Conservation (phyloP, 2,888 invertebrate species). For the Dusona sp. region DNA sequence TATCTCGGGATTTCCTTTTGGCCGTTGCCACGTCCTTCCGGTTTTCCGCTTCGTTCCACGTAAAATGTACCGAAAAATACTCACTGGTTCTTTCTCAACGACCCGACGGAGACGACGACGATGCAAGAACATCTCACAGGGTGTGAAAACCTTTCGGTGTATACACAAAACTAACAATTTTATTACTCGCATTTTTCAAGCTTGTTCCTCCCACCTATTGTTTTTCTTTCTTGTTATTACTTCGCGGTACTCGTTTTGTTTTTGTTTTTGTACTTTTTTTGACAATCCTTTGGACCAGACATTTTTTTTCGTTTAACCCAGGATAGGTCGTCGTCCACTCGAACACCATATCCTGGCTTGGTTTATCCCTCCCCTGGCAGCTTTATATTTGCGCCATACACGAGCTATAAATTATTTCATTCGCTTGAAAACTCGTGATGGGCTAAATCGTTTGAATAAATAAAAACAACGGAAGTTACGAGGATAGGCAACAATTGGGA, state of each 20-base stretch:
- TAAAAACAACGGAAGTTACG: conserved; percentile 22
- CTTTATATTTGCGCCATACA: conserved; percentile 2
- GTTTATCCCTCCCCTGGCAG: not conserved
- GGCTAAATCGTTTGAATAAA: conserved; percentile 54
- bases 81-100: conserved; percentile 41
- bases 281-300: conserved; percentile 1
- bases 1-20: conserved; percentile 68
- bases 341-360: not conserved
- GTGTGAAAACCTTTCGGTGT: conserved; percentile 40
- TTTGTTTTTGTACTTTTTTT: conserved; percentile 20
- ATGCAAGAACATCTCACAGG: conserved; percentile 6
- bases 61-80: conserved; percentile 67
- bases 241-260: conserved; percentile 26
- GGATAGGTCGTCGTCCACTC: conserved; percentile 15
- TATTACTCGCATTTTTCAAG: conserved; percentile 59
- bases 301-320: conserved; percentile 25
- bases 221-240: conserved; percentile 37
- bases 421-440: conserved; percentile 44
- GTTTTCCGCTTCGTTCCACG: conserved; percentile 66
- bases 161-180: conserved; percentile 47
- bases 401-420: conserved; percentile 51
- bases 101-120: conserved; percentile 32
- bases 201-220: conserved; percentile 39
- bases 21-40: conserved; percentile 68
- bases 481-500: conserved; percentile 21